Conservation (phyloP, 1,140 invertebrate genomes). For the Rhizoglyphus robini region DNA sequence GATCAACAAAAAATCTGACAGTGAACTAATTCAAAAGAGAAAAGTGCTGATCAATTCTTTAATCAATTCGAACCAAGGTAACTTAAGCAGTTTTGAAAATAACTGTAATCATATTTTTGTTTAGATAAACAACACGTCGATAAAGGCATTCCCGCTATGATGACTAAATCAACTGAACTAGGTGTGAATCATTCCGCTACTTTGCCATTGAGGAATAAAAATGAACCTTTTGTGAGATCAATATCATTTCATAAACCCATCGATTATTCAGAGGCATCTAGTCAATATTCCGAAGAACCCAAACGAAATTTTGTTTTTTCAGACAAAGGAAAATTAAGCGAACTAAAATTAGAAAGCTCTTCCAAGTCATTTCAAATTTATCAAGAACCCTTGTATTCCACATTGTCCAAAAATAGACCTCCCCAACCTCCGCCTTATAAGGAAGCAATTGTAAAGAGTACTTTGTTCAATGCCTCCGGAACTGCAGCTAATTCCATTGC, state of each 20-base stretch:
- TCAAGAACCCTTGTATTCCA: slow-evolving; percentile 2
- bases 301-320: neutral
- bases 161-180: neutral
- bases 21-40: neutral
- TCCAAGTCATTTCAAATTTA: neutral
- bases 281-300: neutral
- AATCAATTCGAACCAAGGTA: neutral
- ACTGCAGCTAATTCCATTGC: neutral
- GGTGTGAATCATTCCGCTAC: neutral
- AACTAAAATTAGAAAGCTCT: neutral
- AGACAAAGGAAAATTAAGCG: neutral
- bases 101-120: neutral
- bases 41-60: neutral
- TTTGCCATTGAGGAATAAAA: neutral
- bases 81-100: neutral
- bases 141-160: neutral
- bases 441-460: slow-evolving; percentile 20
- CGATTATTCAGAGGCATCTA: neutral
- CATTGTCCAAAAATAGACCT: slow-evolving; percentile 21
- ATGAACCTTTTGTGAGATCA: neutral
- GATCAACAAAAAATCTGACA: neutral
- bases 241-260: slow-evolving; percentile 2
- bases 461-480: slow-evolving; percentile 7
- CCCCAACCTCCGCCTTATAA: slow-evolving; percentile 27
- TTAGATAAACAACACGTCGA: neutral